These are phyloP conservation scores for Idaea aversata DNA, from an alignment of 2,888 invertebrate genomes.

Conservation along the genomic window DNA sequence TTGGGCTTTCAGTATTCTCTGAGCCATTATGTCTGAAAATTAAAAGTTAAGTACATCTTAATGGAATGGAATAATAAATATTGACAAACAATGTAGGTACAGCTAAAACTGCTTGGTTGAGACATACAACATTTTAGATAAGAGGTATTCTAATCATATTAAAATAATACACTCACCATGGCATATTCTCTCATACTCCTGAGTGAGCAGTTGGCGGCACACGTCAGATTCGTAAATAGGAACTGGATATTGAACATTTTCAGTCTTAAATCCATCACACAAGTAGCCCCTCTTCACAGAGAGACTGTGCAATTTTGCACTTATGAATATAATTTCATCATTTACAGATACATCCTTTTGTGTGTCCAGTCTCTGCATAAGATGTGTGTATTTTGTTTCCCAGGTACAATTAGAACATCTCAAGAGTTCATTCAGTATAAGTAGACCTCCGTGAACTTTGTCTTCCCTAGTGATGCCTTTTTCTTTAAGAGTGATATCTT, in stretches of 20 bases:
- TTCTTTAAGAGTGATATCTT: slow-evolving; percentile 83
- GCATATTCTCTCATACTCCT: slow-evolving; percentile 91
- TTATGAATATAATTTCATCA: slow-evolving; percentile 80
- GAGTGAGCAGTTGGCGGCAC: slow-evolving; percentile 89
- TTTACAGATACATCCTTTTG: slow-evolving; percentile 70
- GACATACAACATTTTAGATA: not conserved
- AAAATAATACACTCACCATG: slow-evolving; percentile 54
- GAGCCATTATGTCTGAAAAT: slow-evolving; percentile 86
- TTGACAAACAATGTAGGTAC: not conserved
- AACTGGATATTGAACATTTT: slow-evolving; percentile 76
- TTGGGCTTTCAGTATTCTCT: slow-evolving; percentile 85
- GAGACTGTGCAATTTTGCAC: slow-evolving; percentile 81
- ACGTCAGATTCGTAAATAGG: slow-evolving; percentile 92
- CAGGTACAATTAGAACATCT: slow-evolving; percentile 93
- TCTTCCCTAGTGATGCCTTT: slow-evolving; percentile 93
- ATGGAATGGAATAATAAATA: not conserved
- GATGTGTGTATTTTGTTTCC: slow-evolving; percentile 88
- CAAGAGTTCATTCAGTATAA: slow-evolving; percentile 96
- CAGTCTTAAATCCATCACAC: slow-evolving; percentile 73
- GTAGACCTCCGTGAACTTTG: slow-evolving; percentile 93
- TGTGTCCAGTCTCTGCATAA: slow-evolving; percentile 82
- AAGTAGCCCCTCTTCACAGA: slow-evolving; percentile 78
- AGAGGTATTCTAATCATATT: not conserved
- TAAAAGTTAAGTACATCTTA: slow-evolving; percentile 9
- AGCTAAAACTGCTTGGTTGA: not conserved